Base-by-base conservation (phyloP, 1,140 invertebrate genomes). In the Drosophila miranda region DNA sequence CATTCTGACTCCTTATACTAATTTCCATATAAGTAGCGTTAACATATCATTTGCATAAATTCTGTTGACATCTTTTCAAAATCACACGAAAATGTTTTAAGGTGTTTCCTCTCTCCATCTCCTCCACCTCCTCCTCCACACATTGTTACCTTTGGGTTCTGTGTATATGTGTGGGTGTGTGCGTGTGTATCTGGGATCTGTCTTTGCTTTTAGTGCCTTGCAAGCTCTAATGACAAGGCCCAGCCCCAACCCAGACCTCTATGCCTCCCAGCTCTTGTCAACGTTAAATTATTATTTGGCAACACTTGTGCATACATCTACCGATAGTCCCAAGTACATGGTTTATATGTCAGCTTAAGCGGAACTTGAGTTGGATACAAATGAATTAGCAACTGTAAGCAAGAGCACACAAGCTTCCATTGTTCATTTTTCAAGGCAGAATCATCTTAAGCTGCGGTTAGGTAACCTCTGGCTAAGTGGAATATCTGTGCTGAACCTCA, bases 11-110 rank as follows among this genome's bases (percentile, higher is more conserved):
- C 82, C 82, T 88, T 88, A 87, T 82, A 87, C 82, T 87, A 87
- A 87, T 87, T 87, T 87, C 82, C 82, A 87, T 87, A 87, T 87
- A 87, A 87, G 82, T 87, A 87, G 82, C 82, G 82, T 87, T 87
- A 87, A 87, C 82, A 87, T 87, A 87, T 87, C 83, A 87, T 87
- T 87, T 87, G 82, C 82, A 87, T 87, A 87, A 87, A 87, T 87
- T 87, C 86, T 82, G 82, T 88, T 88, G 82, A 87, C 82, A 86
- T 86, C 82, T 86, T 86, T 86, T 86, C 82, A 87, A 86, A 86
- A 86, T 86, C 82, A 80, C 82, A 86, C 82, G 82, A 86, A 86
- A 86, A 87, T 86, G 82, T 86, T 86, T 86, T 75, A 82, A 87
- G 82, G 82, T 86, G 78, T 70, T 70, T 67, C 70, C 78, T 56